Evolutionary conservation across 1,140 invertebrate genomes (phyloP), one percentile per base, ranked within the genome.

Genomic region (Mactra quadrangularis): DNA sequence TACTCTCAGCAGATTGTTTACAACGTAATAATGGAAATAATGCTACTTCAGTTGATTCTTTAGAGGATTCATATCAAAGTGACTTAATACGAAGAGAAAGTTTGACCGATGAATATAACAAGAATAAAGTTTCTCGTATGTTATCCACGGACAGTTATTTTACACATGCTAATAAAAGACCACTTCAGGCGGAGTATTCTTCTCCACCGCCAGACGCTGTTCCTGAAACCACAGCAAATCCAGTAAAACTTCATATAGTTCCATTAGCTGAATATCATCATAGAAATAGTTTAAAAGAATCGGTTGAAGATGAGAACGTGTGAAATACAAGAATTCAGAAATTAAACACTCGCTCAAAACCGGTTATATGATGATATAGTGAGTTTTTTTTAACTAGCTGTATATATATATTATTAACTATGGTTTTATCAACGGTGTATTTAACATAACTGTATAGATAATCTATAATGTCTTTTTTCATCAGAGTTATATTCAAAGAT

Each of bases 101-200:
- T 50, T 11, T 68, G 6, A 45, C 1, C 22, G 64, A 68, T 50
- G 64, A 50, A 0, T 19, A 3, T 29, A 41, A 47, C 13, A 76
- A 64, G 11, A 3, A 55, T 2, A 57, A 35, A 22, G 27, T 35
- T 60, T 27, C 57, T 1, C 35, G 74, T n/a, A 76, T 76, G 74
- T 60, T 45, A 22, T 76, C 74, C 7, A 47, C 45, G 3, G 74
- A 76, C 31, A 76, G 74, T 33, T 76, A 62, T 33, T 76, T 76
- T 68, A 22, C 35, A 1, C 19, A 41, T 22, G 33, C 35, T 11
- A 11, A 19, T 15, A 50, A 31, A 31, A 45, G 27, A 50, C 22
- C 38, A 19, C 45, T 31, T 31, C 22, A n/a, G 1, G 31, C 45
- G 19, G 64, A 68, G 22, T 41, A 15, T 13, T 47, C 62, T 45